A percentile compares a stretch with the other conserved stretches of the same genome.
Evolutionary conservation across 2,113 vertebrate species (phyloP).

Genomic region (Fregetta grallaria): DNA sequence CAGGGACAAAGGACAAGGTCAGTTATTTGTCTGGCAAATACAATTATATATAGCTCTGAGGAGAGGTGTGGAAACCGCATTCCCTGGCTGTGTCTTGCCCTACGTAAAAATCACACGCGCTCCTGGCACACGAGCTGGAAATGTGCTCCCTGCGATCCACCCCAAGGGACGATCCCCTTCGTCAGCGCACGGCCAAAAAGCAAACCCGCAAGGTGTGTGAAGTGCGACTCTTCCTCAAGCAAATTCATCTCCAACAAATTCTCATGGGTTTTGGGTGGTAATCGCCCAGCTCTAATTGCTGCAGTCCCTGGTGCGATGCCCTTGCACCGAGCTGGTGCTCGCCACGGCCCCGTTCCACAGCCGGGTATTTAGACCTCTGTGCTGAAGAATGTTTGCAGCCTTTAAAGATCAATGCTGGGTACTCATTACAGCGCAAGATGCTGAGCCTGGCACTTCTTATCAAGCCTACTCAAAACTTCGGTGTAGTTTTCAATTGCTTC

Average conservation of each 20-base stretch:
- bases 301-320: too few species aligned
- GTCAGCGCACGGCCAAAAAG: accelerated
- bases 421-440: neutral
- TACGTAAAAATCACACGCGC: neutral
- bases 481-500: conserved; percentile 31
- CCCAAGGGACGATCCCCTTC: neutral
- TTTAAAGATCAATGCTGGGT: neutral
- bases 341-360: neutral
- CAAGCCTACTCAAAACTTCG: neutral
- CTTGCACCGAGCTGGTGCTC: neutral
- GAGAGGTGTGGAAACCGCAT: neutral
- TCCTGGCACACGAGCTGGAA: neutral
- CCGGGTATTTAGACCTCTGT: neutral
- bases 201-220: neutral
- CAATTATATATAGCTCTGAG: neutral
- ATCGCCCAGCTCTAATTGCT: neutral
- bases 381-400: neutral
- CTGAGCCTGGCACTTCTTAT: conserved; percentile 4
- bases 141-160: neutral
- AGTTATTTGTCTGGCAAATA: neutral
- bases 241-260: neutral
- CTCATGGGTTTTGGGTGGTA: neutral
- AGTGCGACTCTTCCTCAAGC: neutral
- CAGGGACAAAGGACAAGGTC: neutral
- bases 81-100: neutral